Evolutionary conservation across 2,888 invertebrate genomes (phyloP), one percentile per base, ranked within the genome.

Genomic region (Thera britannica): DNA sequence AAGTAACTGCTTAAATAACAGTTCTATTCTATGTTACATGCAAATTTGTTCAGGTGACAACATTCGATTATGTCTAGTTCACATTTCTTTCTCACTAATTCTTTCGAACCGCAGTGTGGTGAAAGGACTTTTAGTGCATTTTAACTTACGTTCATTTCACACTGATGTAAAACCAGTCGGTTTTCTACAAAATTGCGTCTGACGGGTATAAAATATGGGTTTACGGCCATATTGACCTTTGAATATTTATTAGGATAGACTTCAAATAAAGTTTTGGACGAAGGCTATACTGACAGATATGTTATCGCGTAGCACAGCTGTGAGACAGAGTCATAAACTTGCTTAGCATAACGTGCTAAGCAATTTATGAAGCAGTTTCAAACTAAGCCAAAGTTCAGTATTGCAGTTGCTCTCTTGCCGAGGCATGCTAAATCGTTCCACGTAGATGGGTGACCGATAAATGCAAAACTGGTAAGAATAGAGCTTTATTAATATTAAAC

Each of bases 171-270:
- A 41, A 41, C 7, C 6, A n/a, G 49, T 41, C 41, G 7, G 63
- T 5, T 55, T 55, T 65, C 46, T 38, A 46, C 9, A 9, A 2
- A 57, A 44, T 8, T 38, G 34, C 12, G 6, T 46, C 8, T 5
- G 12, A 36, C 12, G 36, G 55, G 48, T 65, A 59, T 55, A 59
- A 55, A 59, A 55, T 46, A 54, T 48, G 59, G 59, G 12, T 65
- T 49, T 59, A 65, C 41, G 65, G 59, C 54, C 65, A 65, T 65
- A 65, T 60, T 65, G 65, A 65, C 58, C 49, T 0, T 44, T 60
- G 60, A 60, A 65, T 65, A 65, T 65, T 65, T 60, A 65, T 65
- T 48, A 64, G 58, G 46, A 35, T 46, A n/a, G 58, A 52, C 58
- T 6, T 12, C 35, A 58, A 35, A 58, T 58, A 38, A 55, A 55